Percentiles rank a stretch among this genome's conserved stretches.
Evolutionary conservation across 2,888 invertebrate genomes (phyloP).

Genomic region (Eupeodes latifasciatus): DNA sequence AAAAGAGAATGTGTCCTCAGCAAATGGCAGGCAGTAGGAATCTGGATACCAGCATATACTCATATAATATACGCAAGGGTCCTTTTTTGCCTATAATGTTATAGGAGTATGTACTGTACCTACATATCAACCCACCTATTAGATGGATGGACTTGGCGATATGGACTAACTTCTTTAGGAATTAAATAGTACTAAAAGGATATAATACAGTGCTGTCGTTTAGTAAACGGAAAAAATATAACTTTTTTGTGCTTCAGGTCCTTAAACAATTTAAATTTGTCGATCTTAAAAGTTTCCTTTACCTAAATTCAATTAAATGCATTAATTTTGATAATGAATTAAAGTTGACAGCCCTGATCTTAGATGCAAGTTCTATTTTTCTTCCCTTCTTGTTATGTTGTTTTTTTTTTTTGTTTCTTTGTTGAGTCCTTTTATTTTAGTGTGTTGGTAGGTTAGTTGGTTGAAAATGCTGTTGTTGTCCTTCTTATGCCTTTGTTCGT

Average conservation of each 20-base stretch:
- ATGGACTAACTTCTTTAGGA: slow-evolving; percentile 20
- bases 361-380: slow-evolving; percentile 55
- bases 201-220: not conserved
- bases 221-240: not conserved
- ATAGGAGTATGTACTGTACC: not conserved
- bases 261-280: too few relatives aligned
- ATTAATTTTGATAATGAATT: too few relatives aligned
- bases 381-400: not conserved
- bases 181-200: slow-evolving; percentile 3
- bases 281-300: too few relatives aligned
- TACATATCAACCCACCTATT: slow-evolving; percentile 21
- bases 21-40: not conserved
- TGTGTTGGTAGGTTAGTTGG: slow-evolving; percentile 28
- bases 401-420: not conserved
- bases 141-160: slow-evolving; percentile 47
- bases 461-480: slow-evolving; percentile 43
- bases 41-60: not conserved
- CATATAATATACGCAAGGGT: not conserved
- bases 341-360: slow-evolving; percentile 13
- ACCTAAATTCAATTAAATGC: too few relatives aligned
- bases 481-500: slow-evolving; percentile 59
- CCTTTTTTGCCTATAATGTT: slow-evolving; percentile 36
- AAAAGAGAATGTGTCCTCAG: not conserved
- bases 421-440: slow-evolving; percentile 23
- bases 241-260: too few relatives aligned